Percentiles rank a stretch among this genome's conserved stretches.
phyloP scores from a whole-genome alignment of 2,888 invertebrate genomes.

The Augiades crinisus region DNA sequence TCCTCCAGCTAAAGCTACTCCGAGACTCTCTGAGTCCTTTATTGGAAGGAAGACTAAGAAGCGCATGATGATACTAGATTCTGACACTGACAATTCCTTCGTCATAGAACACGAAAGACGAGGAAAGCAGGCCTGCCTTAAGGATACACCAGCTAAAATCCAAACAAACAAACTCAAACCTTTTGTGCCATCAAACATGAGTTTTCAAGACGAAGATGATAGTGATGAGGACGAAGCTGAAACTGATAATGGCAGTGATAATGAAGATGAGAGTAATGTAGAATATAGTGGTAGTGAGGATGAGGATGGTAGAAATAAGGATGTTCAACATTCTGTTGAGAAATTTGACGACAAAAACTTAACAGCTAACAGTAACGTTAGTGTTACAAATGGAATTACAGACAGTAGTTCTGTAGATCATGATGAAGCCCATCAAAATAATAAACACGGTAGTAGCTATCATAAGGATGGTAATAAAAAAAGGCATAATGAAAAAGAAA shows the following conservation, averaged over 20 bases:
- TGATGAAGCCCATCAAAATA: too few relatives aligned
- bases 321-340: too few relatives aligned
- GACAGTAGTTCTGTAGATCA: too few relatives aligned
- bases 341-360: too few relatives aligned
- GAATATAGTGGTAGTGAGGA: too few relatives aligned
- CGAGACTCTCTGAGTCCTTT: conserved; percentile 45
- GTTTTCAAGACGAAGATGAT: conserved; percentile 29
- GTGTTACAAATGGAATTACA: too few relatives aligned
- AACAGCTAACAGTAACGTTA: too few relatives aligned
- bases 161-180: conserved; percentile 24
- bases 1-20: conserved; percentile 40
- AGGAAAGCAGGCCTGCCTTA: conserved; percentile 55
- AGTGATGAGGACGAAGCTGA: conserved; percentile 28
- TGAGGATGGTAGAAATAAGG: too few relatives aligned
- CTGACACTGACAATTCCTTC: conserved; percentile 70
- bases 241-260: conserved; percentile 5
- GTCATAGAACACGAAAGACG: conserved; percentile 57
- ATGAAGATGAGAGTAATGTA: conserved; percentile 31
- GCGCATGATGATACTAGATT: conserved; percentile 59
- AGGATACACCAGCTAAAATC: conserved; percentile 63
- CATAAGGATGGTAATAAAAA: too few relatives aligned
- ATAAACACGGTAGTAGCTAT: too few relatives aligned
- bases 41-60: conserved; percentile 55
- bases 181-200: conserved; percentile 30
- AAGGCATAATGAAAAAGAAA: background rate